Conservation (phyloP, 2,113 vertebrate species). For the Aldabrachelys gigantea region DNA sequence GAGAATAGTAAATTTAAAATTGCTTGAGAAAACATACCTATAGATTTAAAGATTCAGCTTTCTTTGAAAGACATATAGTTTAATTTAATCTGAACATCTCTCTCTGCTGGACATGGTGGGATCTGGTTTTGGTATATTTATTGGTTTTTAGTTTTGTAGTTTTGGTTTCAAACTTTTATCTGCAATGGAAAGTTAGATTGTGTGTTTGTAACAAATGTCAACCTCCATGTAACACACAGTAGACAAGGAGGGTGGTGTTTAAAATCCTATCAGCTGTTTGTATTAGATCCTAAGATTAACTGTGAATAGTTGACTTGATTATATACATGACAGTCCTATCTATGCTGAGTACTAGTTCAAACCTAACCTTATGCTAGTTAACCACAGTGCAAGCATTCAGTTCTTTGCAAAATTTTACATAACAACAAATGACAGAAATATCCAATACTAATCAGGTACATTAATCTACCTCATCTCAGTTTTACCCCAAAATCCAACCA, state of each 20-base stretch:
- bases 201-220: neutral
- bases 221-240: rapidly evolving
- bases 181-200: neutral
- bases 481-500: neutral
- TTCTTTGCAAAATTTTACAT: neutral
- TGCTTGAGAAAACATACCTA: neutral
- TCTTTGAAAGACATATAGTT: neutral
- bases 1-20: neutral
- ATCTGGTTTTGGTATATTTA: neutral
- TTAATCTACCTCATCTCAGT: neutral
- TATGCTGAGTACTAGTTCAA: neutral
- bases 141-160: neutral
- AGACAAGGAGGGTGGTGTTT: neutral
- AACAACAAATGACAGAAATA: neutral
- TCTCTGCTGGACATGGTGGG: neutral
- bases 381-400: neutral
- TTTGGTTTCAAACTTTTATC: neutral
- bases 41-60: neutral
- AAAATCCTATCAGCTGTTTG: neutral
- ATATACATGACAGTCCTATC: neutral
- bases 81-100: neutral
- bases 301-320: neutral
- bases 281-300: neutral
- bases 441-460: neutral
- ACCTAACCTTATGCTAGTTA: neutral